Percentiles rank a stretch among this genome's conserved stretches.
Conservation (phyloP, 2,888 invertebrate genomes). For the Trissolcus brochymenae region DNA sequence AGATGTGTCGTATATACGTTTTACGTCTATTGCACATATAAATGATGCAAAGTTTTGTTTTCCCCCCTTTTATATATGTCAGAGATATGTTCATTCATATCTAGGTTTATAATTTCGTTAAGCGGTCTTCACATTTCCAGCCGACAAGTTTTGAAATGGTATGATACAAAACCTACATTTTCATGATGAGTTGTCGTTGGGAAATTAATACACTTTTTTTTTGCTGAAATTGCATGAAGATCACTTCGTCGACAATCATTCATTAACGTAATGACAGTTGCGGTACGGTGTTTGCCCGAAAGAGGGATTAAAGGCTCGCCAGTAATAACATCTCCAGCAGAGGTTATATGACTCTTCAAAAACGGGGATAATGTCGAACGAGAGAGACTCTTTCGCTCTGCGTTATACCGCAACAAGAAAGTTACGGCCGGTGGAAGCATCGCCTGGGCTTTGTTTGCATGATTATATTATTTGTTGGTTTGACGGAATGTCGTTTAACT, state of each 20-base stretch:
- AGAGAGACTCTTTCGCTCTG: constrained; percentile 9
- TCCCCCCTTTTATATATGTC: too few relatives aligned
- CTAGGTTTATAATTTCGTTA: too few relatives aligned
- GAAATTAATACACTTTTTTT: too few relatives aligned
- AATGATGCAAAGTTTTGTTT: too few relatives aligned
- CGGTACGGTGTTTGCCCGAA: constrained; percentile 30
- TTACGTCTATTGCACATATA: too few relatives aligned
- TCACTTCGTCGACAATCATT: constrained; percentile 16
- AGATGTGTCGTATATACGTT: too few relatives aligned
- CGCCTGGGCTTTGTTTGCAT: constrained; percentile 34
- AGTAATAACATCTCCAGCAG: constrained; percentile 21
- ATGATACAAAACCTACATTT: too few relatives aligned
- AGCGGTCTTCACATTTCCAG: too few relatives aligned
- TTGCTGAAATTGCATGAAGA: too few relatives aligned
- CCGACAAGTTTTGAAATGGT: too few relatives aligned
- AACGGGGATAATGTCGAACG: constrained; percentile 22
- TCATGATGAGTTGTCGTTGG: too few relatives aligned
- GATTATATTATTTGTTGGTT: constrained; percentile 30
- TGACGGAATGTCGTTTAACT: constrained; percentile 17
- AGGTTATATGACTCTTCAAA: constrained; percentile 39
- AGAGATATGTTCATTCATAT: too few relatives aligned
- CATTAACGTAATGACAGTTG: constrained; percentile 40
- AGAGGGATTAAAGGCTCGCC: constrained; percentile 30
- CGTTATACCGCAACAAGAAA: constrained; percentile 23
- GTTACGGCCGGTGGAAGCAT: constrained; percentile 2